Evolutionary conservation across 2,113 vertebrate genomes (phyloP), one percentile per base, ranked within the genome.

Genomic region (Loxodonta africana): DNA sequence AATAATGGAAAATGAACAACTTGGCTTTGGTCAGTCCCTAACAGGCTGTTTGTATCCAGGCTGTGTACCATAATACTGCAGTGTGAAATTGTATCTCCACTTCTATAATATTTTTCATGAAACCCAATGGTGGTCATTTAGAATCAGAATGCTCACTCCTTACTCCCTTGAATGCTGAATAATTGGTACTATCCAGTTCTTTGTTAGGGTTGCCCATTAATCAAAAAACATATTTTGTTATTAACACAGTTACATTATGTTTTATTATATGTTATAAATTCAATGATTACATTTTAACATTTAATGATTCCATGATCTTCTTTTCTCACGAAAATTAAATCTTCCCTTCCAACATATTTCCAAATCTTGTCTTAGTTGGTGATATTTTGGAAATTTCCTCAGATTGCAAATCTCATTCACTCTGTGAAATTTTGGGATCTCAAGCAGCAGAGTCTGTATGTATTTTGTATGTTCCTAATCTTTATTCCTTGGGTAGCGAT

Each of bases 31-130:
- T 88, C 48, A 28, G 10, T 57, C 90, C 21, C 25, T 48, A 76
- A 33, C 8, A 51, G 51, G 48, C 37, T 94, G 15, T 88, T 77
- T 96, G 65, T 93, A 91, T 77, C n/a, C 53, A 84, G 20, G 74
- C 2, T 74, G 41, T 41, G 62, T 92, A 51, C 15, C 88, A 8
- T 84, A 48, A 83, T 57, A 78, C 3, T 69, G 21, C 80, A 81
- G 1, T 88, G 73, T 95, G 80, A 95, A 95, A 88, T 69, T 81
- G 0, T 30, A 44, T 37, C 30, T 93, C 26, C 2, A 67, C 17
- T 93, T 91, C 37, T 85, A 18, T 21, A 94, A 77, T 83, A 88
- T 60, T 95, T 91, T 92, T 95, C 44, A 78, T 85, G 82, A 82
- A 92, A 77, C 67, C 21, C 48, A 78, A 82, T 26, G 26, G 60